Conservation (phyloP, 2,797 vertebrate genomes). For the Ateles fusciceps region DNA sequence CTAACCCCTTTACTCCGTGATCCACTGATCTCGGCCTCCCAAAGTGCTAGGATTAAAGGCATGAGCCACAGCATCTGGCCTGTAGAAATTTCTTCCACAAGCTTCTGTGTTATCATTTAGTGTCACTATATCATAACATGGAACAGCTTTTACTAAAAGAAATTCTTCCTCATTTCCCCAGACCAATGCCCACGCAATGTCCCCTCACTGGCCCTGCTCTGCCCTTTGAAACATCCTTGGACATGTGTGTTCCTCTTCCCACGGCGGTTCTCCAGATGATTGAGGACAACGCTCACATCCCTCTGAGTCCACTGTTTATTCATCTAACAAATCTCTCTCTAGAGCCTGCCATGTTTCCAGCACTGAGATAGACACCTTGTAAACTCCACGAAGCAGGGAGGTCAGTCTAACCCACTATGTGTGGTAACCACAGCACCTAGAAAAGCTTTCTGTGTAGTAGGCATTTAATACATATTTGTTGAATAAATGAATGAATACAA, state of each 20-base stretch:
- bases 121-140: neutral
- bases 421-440: neutral
- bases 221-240: neutral
- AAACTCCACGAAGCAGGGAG: neutral
- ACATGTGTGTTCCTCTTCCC: neutral
- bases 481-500: neutral
- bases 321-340: neutral
- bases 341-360: neutral
- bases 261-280: neutral
- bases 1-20: no score
- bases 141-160: constrained; percentile 22
- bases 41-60: no score
- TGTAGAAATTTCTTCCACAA: neutral
- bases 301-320: neutral
- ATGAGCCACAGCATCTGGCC: fast-evolving
- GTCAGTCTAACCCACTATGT: neutral
- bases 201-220: neutral
- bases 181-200: neutral
- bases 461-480: neutral
- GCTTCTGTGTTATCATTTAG: neutral
- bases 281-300: neutral
- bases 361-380: neutral
- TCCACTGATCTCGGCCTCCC: no score
- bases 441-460: neutral
- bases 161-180: neutral